Conservation (phyloP, 2,113 vertebrate species). For the Echinops telfairi region DNA sequence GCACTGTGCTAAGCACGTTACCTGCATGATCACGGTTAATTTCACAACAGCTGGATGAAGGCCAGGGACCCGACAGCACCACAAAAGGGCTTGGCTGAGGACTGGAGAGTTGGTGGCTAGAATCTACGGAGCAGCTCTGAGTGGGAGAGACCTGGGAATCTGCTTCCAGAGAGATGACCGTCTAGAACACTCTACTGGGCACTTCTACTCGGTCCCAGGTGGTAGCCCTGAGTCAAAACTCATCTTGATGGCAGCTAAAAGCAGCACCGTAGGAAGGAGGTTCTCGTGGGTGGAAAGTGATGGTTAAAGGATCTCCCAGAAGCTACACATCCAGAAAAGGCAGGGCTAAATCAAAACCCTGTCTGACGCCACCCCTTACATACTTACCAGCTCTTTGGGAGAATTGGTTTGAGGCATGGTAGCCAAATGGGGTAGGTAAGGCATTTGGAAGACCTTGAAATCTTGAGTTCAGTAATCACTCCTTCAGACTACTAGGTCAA, state of each 20-base stretch:
- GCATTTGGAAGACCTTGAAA: conserved; percentile 1
- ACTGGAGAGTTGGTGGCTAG: not conserved
- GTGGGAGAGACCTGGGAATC: not conserved
- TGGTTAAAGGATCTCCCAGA: conserved; percentile 11
- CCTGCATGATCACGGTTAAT: not conserved
- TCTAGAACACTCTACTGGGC: not conserved
- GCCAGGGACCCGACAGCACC: not conserved
- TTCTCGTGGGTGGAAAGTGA: not conserved
- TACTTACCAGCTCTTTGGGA: not conserved
- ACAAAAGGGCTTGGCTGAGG: not conserved
- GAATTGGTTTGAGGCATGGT: not conserved
- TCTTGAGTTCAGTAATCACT: conserved; percentile 27
- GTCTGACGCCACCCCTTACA: not conserved
- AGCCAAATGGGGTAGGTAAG: not conserved
- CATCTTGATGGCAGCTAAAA: not conserved
- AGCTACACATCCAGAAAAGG: not conserved
- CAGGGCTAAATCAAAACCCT: not conserved
- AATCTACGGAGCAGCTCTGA: not conserved
- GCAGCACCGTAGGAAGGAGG: not conserved
- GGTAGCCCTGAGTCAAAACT: not conserved
- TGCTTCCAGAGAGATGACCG: not conserved
- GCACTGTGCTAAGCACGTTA: not conserved
- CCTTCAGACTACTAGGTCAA: not conserved
- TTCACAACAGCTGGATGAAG: not conserved
- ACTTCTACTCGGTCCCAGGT: not conserved